A percentile compares a stretch with the other conserved stretches of the same genome.
Conservation (phyloP, 2,797 vertebrate species). For the Eulemur coronatus region DNA sequence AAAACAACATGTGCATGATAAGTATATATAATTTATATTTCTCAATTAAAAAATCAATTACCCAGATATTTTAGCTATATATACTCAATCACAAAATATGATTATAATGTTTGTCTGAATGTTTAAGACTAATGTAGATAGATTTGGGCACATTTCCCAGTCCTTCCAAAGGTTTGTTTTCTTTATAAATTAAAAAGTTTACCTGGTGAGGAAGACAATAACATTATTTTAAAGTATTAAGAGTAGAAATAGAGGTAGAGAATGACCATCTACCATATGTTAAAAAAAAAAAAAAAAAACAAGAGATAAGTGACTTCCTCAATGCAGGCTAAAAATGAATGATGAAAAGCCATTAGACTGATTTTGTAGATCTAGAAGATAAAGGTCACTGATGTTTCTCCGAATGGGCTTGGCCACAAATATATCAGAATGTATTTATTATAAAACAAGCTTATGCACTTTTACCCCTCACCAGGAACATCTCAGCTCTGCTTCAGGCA, state of each 20-base stretch:
- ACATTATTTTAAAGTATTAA: background rate
- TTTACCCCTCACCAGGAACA: background rate
- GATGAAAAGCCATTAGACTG: background rate
- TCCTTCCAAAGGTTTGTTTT: background rate
- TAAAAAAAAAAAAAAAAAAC: background rate
- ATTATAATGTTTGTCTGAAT: background rate
- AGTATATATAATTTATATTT: background rate
- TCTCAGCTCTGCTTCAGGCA: background rate
- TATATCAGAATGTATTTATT: background rate
- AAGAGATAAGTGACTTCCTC: background rate
- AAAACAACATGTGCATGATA: background rate
- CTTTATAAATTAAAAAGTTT: background rate
- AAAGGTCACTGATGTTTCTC: constrained; percentile 11
- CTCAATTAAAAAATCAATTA: background rate
- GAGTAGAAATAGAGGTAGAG: background rate
- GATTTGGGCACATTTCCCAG: background rate
- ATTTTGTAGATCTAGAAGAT: constrained; percentile 20
- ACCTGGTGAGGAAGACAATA: background rate
- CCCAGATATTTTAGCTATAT: background rate
- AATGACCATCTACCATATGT: background rate
- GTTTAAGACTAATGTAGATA: background rate
- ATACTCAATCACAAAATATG: background rate
- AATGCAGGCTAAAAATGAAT: background rate
- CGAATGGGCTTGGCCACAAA: constrained; percentile 1
- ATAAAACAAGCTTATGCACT: constrained; percentile 1